These are phyloP conservation scores for Chaenocephalus aceratus DNA, from an alignment of 2,113 vertebrate species.

Conservation along the genomic window DNA sequence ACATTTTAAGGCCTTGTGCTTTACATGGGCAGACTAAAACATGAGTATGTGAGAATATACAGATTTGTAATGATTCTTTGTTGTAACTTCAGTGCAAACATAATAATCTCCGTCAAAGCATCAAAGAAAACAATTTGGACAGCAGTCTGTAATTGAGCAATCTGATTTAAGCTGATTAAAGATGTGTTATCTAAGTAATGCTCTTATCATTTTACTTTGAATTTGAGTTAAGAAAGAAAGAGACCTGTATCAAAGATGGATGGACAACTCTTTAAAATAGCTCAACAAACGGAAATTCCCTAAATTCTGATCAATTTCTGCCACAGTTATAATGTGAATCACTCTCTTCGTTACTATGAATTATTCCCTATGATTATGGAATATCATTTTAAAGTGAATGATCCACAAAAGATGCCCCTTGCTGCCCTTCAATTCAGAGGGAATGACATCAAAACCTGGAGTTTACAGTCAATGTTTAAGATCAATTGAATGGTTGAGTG, in stretches of 20 bases:
- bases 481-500: background rate
- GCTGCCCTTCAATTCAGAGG: background rate
- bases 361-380: background rate
- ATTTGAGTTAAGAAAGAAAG: no score
- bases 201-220: background rate
- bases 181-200: background rate
- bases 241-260: background rate
- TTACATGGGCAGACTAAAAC: background rate
- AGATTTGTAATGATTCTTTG: no score
- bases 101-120: background rate
- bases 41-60: background rate
- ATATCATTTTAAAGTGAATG: background rate
- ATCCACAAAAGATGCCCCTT: background rate
- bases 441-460: background rate
- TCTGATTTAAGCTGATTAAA: conserved; percentile 13
- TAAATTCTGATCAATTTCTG: background rate
- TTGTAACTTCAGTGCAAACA: no score
- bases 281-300: no score
- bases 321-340: accelerated
- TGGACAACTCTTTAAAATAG: background rate
- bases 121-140: background rate
- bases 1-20: background rate
- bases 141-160: background rate
- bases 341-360: background rate
- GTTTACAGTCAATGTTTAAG: background rate